Evolutionary conservation across 2,113 vertebrate species (phyloP), one percentile per base, ranked within the genome.

Genomic region (Bufo gargarizans): DNA sequence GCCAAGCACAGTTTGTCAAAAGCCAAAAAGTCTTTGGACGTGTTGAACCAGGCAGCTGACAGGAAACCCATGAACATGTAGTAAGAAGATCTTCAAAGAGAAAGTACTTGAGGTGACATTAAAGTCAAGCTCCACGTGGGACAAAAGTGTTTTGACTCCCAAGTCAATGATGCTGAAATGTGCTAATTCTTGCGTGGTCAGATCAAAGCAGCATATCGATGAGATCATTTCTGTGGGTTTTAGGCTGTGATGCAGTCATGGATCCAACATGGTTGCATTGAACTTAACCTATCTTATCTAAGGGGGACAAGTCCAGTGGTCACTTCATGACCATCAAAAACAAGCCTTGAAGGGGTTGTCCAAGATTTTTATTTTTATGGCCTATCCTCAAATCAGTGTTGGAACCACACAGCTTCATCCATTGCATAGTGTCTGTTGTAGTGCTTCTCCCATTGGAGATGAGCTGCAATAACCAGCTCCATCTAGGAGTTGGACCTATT

Each of bases 21-120:
- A 47, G 71, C 43, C 71, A 47, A 6, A 74, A 74, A 47, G 67
- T 71, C 67, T 71, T 22, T 71, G 67, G 71, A 17, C 19, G 13
- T 74, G 71, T 47, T 47, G 71, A 74, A 74, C 71, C 71, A 19
- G 16, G 71, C 71, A 74, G 71, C 71, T 74, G 71, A 74, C 71
- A 74, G 71, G 71, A 74, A 74, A 74, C 43, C 71, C 71, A 74
- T 16, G 71, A 19, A 74, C 47, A 74, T 74, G 16, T 17, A 47
- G 71, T 45, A 74, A 7, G 45, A 76, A 76, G 19, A 76, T 19
- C 72, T 49, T 76, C 72, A 49, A 76, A 50, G 72, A 49, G 45
- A 43, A 43, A 3, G 20, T n/a, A 65, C 71, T 74, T 45, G 16
- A 49, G 71, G 4, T 13, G 43, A 47, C 20, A 11, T 76, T 17